Evolutionary conservation across 2,113 vertebrate species (phyloP).

Genomic region (Chloebia gouldiae): DNA sequence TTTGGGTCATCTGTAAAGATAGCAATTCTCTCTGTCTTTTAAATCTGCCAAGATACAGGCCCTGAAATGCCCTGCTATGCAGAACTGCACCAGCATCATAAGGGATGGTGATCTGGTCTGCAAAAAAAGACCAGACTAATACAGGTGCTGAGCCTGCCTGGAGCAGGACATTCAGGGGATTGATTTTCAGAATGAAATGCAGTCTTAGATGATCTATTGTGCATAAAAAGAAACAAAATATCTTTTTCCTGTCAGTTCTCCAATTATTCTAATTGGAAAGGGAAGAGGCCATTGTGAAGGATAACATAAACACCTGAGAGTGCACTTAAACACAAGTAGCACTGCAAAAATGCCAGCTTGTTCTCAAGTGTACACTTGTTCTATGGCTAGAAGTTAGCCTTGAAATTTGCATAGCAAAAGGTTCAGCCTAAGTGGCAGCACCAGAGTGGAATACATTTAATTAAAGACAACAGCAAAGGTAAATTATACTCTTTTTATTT

Average conservation of each 20-base stretch:
- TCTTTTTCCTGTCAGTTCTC: background rate
- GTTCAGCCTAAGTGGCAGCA: slow-evolving; percentile 57
- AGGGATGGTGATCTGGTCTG: background rate
- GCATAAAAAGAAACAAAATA: slow-evolving; percentile 4
- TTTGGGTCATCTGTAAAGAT: background rate
- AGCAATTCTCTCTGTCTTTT: background rate
- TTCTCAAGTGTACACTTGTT: slow-evolving; percentile 49
- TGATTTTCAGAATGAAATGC: slow-evolving; percentile 2
- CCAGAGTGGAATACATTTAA: slow-evolving; percentile 72
- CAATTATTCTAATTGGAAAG: slow-evolving; percentile 65
- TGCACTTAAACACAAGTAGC: slow-evolving; percentile 48
- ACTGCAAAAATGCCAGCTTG: slow-evolving; percentile 38
- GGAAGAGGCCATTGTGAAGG: slow-evolving; percentile 39
- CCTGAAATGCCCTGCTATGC: background rate
- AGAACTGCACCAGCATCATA: background rate
- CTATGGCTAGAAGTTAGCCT: slow-evolving; percentile 63
- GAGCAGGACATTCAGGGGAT: background rate
- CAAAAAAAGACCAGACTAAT: background rate
- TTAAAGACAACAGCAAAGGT: slow-evolving; percentile 74
- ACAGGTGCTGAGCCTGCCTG: background rate
- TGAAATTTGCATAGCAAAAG: slow-evolving; percentile 72
- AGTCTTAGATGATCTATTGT: background rate
- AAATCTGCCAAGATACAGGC: background rate
- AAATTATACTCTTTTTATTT: slow-evolving; percentile 48
- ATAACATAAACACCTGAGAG: slow-evolving; percentile 64